phyloP scores from a whole-genome alignment of 2,113 vertebrate species.

The Aegithalos caudatus region DNA sequence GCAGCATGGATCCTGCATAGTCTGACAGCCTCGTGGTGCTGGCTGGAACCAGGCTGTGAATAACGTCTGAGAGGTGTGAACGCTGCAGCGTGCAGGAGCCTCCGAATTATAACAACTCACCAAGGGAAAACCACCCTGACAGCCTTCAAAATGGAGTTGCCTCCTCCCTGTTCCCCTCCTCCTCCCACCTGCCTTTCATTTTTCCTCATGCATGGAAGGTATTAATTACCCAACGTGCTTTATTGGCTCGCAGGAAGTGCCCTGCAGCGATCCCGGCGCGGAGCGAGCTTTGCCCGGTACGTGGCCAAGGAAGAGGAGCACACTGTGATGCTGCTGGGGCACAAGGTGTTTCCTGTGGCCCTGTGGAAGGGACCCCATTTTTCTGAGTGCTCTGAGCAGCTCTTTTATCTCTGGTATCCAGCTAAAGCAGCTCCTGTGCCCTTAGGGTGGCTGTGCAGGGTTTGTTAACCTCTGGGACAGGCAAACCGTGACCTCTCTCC shows the following conservation, averaged over 20 bases:
- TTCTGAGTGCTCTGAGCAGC: not conserved
- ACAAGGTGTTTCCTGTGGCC: not conserved
- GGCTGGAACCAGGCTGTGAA: not conserved
- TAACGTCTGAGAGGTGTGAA: not conserved
- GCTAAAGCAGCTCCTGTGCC: not conserved
- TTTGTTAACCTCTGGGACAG: not conserved
- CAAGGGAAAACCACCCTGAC: not conserved
- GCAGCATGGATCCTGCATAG: not conserved
- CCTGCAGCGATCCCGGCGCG: not conserved
- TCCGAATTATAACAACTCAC: not conserved
- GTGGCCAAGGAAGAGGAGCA: not conserved
- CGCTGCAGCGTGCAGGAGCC: fast-evolving
- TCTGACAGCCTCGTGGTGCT: not conserved
- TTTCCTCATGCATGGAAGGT: conserved; percentile 47
- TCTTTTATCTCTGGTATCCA: not conserved
- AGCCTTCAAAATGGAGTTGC: not conserved
- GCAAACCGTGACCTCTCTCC: not conserved
- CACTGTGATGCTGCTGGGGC: fast-evolving
- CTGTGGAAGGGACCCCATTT: not conserved
- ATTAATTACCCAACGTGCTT: conserved; percentile 26
- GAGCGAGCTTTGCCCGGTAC: not conserved
- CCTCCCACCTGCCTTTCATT: conserved; percentile 32
- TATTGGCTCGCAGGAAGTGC: conserved; percentile 43
- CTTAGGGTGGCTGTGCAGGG: not conserved
- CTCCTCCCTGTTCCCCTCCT: not conserved